A percentile compares a stretch with the other conserved stretches of the same genome.
phyloP scores from a whole-genome alignment of 1,140 invertebrate species.

The Aphaenogaster ashmeadi region DNA sequence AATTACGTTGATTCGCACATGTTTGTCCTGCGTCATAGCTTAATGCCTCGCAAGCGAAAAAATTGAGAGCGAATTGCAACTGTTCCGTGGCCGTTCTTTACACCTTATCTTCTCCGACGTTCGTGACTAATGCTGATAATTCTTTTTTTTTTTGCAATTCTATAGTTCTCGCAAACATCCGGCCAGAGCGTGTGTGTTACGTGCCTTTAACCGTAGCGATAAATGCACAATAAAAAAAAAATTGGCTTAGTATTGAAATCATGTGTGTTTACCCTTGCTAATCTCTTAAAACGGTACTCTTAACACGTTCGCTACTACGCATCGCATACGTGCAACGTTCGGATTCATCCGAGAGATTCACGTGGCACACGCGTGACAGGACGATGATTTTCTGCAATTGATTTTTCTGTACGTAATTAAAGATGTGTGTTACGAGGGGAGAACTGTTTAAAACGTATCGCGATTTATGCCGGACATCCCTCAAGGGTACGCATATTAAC shows the following conservation, averaged over 20 bases:
- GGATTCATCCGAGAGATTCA: conserved; percentile 14
- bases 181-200: neutral
- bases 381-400: neutral
- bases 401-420: neutral
- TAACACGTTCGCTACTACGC: neutral
- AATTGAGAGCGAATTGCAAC: conserved; percentile 22
- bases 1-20: conserved; percentile 15
- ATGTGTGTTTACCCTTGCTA: conserved; percentile 12
- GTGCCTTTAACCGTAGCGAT: conserved; percentile 11
- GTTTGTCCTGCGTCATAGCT: neutral
- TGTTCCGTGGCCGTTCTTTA: neutral
- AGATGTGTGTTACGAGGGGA: neutral
- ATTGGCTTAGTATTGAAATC: conserved; percentile 20
- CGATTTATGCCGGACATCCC: neutral
- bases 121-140: conserved; percentile 56
- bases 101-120: conserved; percentile 27
- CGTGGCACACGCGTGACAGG: conserved; percentile 14
- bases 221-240: conserved; percentile 1
- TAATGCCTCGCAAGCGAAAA: conserved; percentile 21
- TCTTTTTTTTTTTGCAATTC: conserved; percentile 37
- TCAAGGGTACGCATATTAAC: too few relatives aligned
- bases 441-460: neutral
- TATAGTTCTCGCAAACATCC: conserved; percentile 13
- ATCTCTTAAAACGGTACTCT: conserved; percentile 34
- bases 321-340: neutral